A percentile compares a stretch with the other conserved stretches of the same genome.
Conservation (phyloP, 2,888 invertebrate genomes). For the Choristoneura rosaceana region DNA sequence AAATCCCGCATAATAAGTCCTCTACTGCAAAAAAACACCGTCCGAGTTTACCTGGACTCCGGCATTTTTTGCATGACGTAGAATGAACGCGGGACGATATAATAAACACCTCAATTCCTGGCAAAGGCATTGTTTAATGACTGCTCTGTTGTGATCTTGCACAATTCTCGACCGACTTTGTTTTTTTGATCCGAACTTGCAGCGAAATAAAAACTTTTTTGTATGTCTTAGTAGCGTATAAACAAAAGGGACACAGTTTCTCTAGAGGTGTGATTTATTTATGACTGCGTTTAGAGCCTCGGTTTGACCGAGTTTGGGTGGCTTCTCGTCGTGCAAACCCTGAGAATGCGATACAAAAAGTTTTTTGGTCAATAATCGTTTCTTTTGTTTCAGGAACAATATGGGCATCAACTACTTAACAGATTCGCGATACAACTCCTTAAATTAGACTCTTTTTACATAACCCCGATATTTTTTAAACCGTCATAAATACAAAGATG, state of each 20-base stretch:
- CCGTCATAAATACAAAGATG: slow-evolving; percentile 76
- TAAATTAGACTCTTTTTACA: slow-evolving; percentile 54
- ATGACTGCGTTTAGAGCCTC: slow-evolving; percentile 76
- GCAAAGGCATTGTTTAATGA: slow-evolving; percentile 84
- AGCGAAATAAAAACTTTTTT: slow-evolving; percentile 78
- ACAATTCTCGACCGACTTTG: slow-evolving; percentile 74
- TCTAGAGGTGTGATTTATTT: slow-evolving; percentile 85
- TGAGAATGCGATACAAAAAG: slow-evolving; percentile 36
- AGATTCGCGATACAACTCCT: slow-evolving; percentile 58
- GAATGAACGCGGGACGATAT: slow-evolving; percentile 74
- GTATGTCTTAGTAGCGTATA: slow-evolving; percentile 82
- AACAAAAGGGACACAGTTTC: slow-evolving; percentile 77
- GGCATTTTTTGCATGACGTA: slow-evolving; percentile 75
- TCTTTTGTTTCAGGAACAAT: slow-evolving; percentile 82
- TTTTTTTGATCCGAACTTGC: slow-evolving; percentile 72
- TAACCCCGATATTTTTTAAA: slow-evolving; percentile 61
- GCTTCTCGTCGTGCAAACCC: slow-evolving; percentile 62
- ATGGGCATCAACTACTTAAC: slow-evolving; percentile 65
- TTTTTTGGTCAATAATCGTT: slow-evolving; percentile 51
- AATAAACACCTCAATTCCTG: slow-evolving; percentile 85
- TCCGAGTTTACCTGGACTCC: slow-evolving; percentile 76
- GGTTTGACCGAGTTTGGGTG: slow-evolving; percentile 76
- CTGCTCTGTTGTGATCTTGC: slow-evolving; percentile 84
- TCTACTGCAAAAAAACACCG: slow-evolving; percentile 71
- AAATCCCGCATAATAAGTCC: slow-evolving; percentile 84